phyloP scores from a whole-genome alignment of 1,140 invertebrate genomes.

The Drosophila gunungcola region DNA sequence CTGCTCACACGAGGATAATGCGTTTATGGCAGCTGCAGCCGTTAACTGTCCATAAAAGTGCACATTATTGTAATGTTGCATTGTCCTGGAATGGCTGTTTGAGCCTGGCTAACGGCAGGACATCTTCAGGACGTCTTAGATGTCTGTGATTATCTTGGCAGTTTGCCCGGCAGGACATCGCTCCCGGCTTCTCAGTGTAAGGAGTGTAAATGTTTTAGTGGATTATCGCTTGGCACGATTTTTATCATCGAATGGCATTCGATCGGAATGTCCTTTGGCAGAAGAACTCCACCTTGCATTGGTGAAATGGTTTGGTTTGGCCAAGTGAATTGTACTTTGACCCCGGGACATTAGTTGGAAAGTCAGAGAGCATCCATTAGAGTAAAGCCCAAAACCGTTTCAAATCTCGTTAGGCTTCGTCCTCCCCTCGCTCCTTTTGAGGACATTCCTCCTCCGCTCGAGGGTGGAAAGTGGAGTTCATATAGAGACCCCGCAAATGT shows the following conservation, averaged over 20 bases:
- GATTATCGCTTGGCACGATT: constrained; percentile 79
- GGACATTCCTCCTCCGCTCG: constrained; percentile 26
- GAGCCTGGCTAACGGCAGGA: constrained; percentile 63
- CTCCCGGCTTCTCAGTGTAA: neutral
- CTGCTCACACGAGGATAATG: constrained; percentile 56
- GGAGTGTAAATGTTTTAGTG: constrained; percentile 64
- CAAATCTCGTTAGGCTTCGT: constrained; percentile 48
- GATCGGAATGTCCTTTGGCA: constrained; percentile 76
- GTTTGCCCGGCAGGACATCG: constrained; percentile 34
- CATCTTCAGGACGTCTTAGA: constrained; percentile 18
- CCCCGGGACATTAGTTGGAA: constrained; percentile 11
- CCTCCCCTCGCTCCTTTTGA: neutral
- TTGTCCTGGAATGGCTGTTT: constrained; percentile 67
- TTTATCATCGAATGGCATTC: constrained; percentile 78
- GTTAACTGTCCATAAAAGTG: constrained; percentile 81
- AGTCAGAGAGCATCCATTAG: constrained; percentile 48
- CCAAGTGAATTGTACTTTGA: constrained; percentile 47
- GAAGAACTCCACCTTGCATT: constrained; percentile 24
- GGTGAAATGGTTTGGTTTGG: constrained; percentile 1
- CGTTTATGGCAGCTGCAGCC: constrained; percentile 78
- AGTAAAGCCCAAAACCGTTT: constrained; percentile 48
- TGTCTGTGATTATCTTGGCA: constrained; percentile 36
- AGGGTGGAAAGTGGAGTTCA: constrained; percentile 48
- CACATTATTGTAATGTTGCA: constrained; percentile 83
- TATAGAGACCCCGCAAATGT: constrained; percentile 49